Evolutionary conservation across 2,113 vertebrate genomes (phyloP).

Genomic region (Scartelaos histophorus): DNA sequence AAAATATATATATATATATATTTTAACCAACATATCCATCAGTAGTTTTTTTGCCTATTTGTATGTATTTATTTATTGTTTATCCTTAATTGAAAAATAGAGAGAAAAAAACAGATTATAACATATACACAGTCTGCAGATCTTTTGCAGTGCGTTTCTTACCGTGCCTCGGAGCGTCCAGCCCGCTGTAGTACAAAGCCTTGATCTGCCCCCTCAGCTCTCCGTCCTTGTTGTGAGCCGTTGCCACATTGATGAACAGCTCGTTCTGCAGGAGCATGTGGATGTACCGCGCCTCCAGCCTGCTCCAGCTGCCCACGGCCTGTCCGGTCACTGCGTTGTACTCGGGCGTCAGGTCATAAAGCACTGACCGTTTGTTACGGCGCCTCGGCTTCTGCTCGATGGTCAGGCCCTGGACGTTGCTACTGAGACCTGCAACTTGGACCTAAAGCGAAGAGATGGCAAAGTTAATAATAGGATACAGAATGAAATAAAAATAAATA

Average conservation of each 20-base stretch:
- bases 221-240: slow-evolving; percentile 85
- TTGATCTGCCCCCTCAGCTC: slow-evolving; percentile 91
- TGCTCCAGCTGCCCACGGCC: slow-evolving; percentile 81
- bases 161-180: slow-evolving; percentile 83
- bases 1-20: no score
- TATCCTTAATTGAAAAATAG: no score
- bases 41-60: no score
- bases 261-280: slow-evolving; percentile 98
- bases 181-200: slow-evolving; percentile 85
- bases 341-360: slow-evolving; percentile 83
- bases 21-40: no score
- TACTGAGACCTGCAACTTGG: slow-evolving; percentile 85
- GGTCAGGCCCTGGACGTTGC: slow-evolving; percentile 82
- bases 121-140: no score
- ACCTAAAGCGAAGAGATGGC: slow-evolving; percentile 72
- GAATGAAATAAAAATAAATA: not conserved
- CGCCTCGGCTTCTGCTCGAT: slow-evolving; percentile 92
- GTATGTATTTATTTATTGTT: no score
- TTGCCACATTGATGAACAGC: slow-evolving; percentile 94
- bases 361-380: slow-evolving; percentile 85
- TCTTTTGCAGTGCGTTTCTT: not conserved
- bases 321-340: slow-evolving; percentile 64
- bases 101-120: no score
- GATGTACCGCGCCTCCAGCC: slow-evolving; percentile 84
- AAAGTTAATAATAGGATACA: no score